phyloP scores from a whole-genome alignment of 2,888 invertebrate species.

The Auanema freiburgensis region DNA sequence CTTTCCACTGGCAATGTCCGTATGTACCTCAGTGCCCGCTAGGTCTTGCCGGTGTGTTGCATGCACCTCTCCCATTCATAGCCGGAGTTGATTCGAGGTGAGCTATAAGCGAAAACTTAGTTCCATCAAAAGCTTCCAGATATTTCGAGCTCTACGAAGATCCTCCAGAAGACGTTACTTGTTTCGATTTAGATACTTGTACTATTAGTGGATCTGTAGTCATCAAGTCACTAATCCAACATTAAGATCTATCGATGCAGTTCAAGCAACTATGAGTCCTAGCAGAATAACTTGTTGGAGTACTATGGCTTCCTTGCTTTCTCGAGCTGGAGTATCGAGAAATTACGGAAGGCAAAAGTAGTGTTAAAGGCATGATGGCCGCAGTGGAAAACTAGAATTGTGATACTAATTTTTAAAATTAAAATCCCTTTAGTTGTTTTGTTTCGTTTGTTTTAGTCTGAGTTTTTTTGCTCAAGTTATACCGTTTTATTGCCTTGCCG shows the following conservation, averaged over 20 bases:
- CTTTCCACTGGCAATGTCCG: conserved; percentile 99
- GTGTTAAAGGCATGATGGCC: background rate
- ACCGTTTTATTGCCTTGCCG: background rate
- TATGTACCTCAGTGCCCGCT: conserved; percentile 98
- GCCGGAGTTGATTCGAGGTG: conserved; percentile 70
- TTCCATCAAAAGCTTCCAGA: no score
- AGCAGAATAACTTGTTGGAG: conserved; percentile 55
- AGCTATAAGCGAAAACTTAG: no score
- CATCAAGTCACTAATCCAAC: no score
- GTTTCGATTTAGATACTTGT: conserved; percentile 96
- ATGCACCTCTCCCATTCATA: conserved; percentile 94
- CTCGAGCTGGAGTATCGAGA: conserved; percentile 12
- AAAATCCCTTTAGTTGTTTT: background rate
- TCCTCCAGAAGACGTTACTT: conserved; percentile 93
- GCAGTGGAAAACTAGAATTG: background rate
- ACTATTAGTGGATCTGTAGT: conserved; percentile 76
- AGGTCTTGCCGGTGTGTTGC: conserved; percentile 87
- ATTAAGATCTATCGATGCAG: conserved; percentile 12
- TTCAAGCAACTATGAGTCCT: conserved; percentile 48
- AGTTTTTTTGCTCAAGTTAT: background rate
- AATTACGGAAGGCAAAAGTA: conserved; percentile 10
- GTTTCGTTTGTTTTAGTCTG: background rate
- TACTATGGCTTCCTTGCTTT: no score
- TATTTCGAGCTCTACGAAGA: conserved; percentile 89
- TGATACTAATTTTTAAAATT: no score